Base-by-base conservation (phyloP, 2,113 vertebrate genomes). In the Spea bombifrons region DNA sequence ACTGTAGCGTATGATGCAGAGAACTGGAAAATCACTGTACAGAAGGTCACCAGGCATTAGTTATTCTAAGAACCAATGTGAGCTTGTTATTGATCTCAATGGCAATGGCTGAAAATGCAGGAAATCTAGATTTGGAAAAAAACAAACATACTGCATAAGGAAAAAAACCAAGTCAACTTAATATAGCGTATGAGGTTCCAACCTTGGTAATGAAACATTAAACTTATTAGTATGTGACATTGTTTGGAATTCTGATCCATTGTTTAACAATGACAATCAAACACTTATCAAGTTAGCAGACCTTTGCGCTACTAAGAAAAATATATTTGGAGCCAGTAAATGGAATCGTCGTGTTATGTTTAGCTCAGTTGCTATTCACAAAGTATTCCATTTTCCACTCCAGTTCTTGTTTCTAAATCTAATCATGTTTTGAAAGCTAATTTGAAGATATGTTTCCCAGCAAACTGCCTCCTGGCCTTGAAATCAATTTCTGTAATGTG, bases 401-500 rank as follows among this genome's bases (percentile, higher is more conserved):
- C 76, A 78, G 69, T 72, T 78, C 61, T 72, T 72, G 76, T 66
- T 78, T 72, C 61, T 73, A 78, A 78, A 72, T 66, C 76, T 78
- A 78, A 78, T 78, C 69, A 72, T 53, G 76, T 64, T 78, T 72
- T 72, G 48, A 78, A 72, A 66, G 69, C 69, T 72, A 78, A 78
- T 72, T 78, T 66, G 66, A 78, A 78, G 68, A 78, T 72, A 69
- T 66, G 59, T 65, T 78, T 71, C 72, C 76, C 72, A 72, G 48
- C 61, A 78, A 72, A 78, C 61, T 78, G 69, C 59, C 69, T 66
- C 17, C 76, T 78, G 50, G 61, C 70, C 76, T 78, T 52, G 69
- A 72, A 78, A 78, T 78, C 69, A 78, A 78, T 72, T 78, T 78
- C 75, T 72, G 59, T 78, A 72, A 78, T 72, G 61, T 72, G 47